Evolutionary conservation across 2,797 vertebrate species (phyloP), one percentile per base, ranked within the genome.

Genomic region (Toxotes lorentzi): DNA sequence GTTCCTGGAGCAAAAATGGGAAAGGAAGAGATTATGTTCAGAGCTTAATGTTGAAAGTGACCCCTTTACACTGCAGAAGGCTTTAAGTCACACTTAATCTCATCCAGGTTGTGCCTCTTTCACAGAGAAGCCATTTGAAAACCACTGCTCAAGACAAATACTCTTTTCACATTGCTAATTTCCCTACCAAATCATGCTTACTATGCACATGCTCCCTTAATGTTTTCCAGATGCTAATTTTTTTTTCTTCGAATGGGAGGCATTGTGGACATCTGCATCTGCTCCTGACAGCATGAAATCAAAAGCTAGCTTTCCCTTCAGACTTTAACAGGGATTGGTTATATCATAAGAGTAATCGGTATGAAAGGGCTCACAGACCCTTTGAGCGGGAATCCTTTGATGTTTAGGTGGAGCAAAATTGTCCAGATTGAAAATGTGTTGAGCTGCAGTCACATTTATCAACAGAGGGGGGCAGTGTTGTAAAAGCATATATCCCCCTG

Each of bases 401-500:
- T 87, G 86, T 87, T 86, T 73, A 82, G 78, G 74, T 86, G 70
- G 14, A 79, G 73, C 48, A 79, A 76, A 87, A 86, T 48, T 80
- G 80, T 63, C 73, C 73, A 67, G 72, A 88, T 78, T 84, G 72
- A 77, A 61, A 84, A 87, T 73, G 45, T 54, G 35, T 53, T 76
- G 60, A 17, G 30, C 48, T 90, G 85, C 73, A 89, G 43, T 91
- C 68, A 5, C 38, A 1, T 8, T 53, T 51, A 7, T 6, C 1
- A 43, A 47, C 93, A 91, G 87, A 81, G 35, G 94, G 89, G 91
- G 93, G 89, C 93, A 94, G 81, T 92, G 76, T 93, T 88, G 90
- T 91, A 91, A 91, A 94, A 84, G 90, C 76, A 32, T 82, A 62
- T 56, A 78, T 68, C 73, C 62, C 12, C 48, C 48, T 16, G 21